Percentiles rank a stretch among this genome's conserved stretches.
Evolutionary conservation across 2,797 vertebrate species (phyloP).

Genomic region (Channa striata): DNA sequence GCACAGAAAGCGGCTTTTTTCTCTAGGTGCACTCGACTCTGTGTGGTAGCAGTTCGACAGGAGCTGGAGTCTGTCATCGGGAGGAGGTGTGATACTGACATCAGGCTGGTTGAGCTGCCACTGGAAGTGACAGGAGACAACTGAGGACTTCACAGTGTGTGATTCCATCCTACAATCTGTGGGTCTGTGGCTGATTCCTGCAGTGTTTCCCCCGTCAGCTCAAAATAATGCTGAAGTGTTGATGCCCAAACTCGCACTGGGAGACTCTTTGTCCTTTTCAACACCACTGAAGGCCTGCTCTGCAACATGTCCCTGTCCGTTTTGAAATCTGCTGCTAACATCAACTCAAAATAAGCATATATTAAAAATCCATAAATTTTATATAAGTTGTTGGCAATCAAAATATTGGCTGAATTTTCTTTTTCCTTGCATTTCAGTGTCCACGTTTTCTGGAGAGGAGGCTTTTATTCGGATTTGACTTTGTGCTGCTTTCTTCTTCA

Average conservation of each 20-base stretch:
- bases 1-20: too few species aligned
- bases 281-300: background rate
- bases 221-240: constrained; percentile 23
- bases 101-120: constrained; percentile 11
- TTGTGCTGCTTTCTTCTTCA: too few species aligned
- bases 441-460: too few species aligned
- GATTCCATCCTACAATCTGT: background rate
- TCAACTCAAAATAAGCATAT: too few species aligned
- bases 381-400: too few species aligned
- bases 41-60: constrained; percentile 7
- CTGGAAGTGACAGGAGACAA: constrained; percentile 13
- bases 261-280: constrained; percentile 12
- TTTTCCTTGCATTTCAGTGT: too few species aligned
- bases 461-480: too few species aligned
- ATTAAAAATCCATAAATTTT: too few species aligned
- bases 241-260: background rate
- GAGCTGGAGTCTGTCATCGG: background rate
- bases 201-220: constrained; percentile 19
- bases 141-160: background rate
- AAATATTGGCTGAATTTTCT: too few species aligned
- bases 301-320: too few species aligned
- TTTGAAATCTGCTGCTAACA: too few species aligned
- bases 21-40: background rate
- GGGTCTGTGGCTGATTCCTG: constrained; percentile 14
- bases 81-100: constrained; percentile 21